Base-by-base conservation (phyloP, 1,140 invertebrate species). In the Varroa destructor region DNA sequence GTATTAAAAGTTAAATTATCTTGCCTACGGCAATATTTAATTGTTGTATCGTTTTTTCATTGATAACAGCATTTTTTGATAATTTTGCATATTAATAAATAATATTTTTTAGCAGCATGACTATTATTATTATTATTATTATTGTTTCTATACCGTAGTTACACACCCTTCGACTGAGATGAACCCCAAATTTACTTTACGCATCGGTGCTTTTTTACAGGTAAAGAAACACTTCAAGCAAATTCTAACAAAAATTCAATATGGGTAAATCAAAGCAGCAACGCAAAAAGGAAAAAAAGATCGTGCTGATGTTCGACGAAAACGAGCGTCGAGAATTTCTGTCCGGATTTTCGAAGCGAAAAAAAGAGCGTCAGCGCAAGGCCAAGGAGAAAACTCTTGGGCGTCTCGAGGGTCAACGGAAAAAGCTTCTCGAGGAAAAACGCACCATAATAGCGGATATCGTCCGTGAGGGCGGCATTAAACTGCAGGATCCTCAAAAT, bases 261-360 rank as follows among this genome's bases (percentile, higher is more conserved):
- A 67, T 67, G 61, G 61, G 61, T 5, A 67, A 67, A 46, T 67
- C 61, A 46, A 67, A 67, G 61, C 61, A 67, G 61, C 61, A 67
- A 37, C 61, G 61, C 10, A 67, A 67, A 37, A 67, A 67, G 36
- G 14, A 67, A 8, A 67, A 40, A 40, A 67, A 67, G 40, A 37
- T 67, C 37, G 46, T 67, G 12, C 36, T 67, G 12, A 46, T 67
- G 61, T 67, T 67, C 37, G 61, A 67, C 37, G 61, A 67, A 8
- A 67, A 67, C 40, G 61, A 67, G 8, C 61, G 61, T 3, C 40
- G 40, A 8, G 61, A 67, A 8, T 67, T 67, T 46, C 61, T 67
- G 14, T 67, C 61, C 10, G 61, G 61, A 12, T 67, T 67, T 46
- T 67, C 61, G 10, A 67, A 67, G 36, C 40, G 61, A 8, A 67